A percentile compares a stretch with the other conserved stretches of the same genome.
Conservation (phyloP, 2,797 vertebrate genomes). For the Gymnothorax reevesii region DNA sequence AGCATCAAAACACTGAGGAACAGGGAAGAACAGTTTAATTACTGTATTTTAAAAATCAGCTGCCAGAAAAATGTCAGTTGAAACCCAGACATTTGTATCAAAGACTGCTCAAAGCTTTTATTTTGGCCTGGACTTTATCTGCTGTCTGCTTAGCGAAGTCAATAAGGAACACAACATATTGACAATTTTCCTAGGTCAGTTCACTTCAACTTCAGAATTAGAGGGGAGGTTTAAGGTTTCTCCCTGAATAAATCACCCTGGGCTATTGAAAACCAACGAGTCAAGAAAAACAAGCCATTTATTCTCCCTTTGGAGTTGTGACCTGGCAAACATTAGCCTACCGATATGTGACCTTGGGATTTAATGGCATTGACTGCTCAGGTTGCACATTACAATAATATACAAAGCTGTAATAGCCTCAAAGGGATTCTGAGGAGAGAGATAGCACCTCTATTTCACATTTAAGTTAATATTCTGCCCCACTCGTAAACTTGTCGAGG, state of each 20-base stretch:
- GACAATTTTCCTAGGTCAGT: background rate
- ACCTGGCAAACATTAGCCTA: background rate
- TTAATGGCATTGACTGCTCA: background rate
- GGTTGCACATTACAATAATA: background rate
- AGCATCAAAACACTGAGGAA: background rate
- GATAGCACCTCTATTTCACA: background rate
- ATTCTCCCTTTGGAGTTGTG: background rate
- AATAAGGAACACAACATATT: background rate
- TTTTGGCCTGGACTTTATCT: background rate
- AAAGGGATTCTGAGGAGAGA: background rate
- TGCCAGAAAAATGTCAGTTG: background rate
- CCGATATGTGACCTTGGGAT: slow-evolving; percentile 3
- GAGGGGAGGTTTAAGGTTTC: background rate
- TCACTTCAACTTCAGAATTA: background rate
- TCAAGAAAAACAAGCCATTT: background rate
- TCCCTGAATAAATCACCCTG: background rate
- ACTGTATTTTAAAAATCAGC: background rate
- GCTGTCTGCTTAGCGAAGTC: background rate
- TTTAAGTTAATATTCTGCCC: background rate
- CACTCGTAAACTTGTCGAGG: background rate
- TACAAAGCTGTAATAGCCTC: background rate
- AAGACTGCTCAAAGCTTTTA: background rate
- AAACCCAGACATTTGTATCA: background rate
- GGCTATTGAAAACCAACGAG: background rate
- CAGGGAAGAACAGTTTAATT: background rate